Evolutionary conservation across 2,888 invertebrate genomes (phyloP), one percentile per base, ranked within the genome.

Genomic region (Aspidiotus rigidus): DNA sequence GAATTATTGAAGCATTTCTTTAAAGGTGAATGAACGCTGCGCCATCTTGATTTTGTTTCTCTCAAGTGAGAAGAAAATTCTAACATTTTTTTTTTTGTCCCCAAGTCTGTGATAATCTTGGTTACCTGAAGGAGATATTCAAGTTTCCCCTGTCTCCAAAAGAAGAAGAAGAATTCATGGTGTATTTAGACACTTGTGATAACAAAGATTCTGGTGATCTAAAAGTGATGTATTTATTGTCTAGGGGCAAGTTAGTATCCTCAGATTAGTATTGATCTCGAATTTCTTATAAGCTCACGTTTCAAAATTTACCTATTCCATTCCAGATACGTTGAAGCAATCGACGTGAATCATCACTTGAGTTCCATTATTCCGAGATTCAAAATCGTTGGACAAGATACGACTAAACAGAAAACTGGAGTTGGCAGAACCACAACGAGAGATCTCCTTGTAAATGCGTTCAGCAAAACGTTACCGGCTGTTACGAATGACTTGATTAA

Each of bases 151-250:
- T 90, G 66, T 79, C 81, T 57, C 78, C 80, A 0, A 79, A 82
- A 3, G 89, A 90, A 77, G 89, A 90, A 75, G 81, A 83, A 9
- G 81, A 82, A 15, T 85, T 90, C 71, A 80, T 87, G 6, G 81
- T 82, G 62, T 89, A 86, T 75, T 77, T 90, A 16, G 80, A 84
- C 71, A 15, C 56, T 11, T 56, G 44, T n/a, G 80, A 82, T n/a
- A 83, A 84, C 64, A 77, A 82, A 0, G 81, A 83, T 53, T 82
- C 83, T 0, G 83, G 85, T 0, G 87, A 90, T 74, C 80, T 88
- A 62, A 80, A 87, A 40, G 81, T 89, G 60, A 82, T 88, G 77
- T 88, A 88, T 76, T 86, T 86, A 74, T 79, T 90, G 63, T 74
- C 85, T 81, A 79, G 81, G 75, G 74, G 79, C 0, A 77, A 78